Conservation (phyloP, 2,888 invertebrate genomes). For the Hirtodrosophila alboralis region DNA sequence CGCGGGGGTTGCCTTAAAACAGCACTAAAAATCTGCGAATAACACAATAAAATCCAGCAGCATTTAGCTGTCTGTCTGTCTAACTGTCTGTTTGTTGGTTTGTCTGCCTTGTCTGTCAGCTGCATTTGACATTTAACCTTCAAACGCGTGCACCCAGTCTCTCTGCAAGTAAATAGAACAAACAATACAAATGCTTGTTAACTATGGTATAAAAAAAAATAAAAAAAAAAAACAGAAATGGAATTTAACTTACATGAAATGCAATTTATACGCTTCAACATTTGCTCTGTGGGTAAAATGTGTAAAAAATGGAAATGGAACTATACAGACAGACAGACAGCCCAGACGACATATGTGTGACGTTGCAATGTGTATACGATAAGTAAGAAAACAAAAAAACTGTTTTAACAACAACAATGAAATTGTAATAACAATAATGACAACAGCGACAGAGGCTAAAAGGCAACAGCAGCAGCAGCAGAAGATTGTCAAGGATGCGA, state of each 20-base stretch:
- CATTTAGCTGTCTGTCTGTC: constrained; percentile 29
- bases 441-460: constrained; percentile 37
- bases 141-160: constrained; percentile 14
- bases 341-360: constrained; percentile 55
- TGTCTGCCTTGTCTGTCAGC: constrained; percentile 24
- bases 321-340: constrained; percentile 16
- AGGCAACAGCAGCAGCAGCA: constrained; percentile 12
- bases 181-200: constrained; percentile 45
- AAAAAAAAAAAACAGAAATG: constrained; percentile 23
- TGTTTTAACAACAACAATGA: constrained; percentile 52
- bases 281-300: constrained; percentile 34
- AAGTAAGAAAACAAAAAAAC: constrained; percentile 53
- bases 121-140: constrained; percentile 69
- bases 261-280: constrained; percentile 58
- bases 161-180: constrained; percentile 45
- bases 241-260: constrained; percentile 34
- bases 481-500: constrained; percentile 38
- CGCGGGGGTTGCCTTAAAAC: no score
- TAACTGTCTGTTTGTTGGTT: constrained; percentile 12
- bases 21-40: constrained; percentile 43
- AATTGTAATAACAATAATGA: constrained; percentile 67
- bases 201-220: constrained; percentile 51
- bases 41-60: constrained; percentile 47
- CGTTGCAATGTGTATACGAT: constrained; percentile 52
- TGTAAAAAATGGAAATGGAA: constrained; percentile 23